Evolutionary conservation across 1,140 invertebrate genomes (phyloP), one percentile per base, ranked within the genome.

Genomic region (Calycopis cecrops): DNA sequence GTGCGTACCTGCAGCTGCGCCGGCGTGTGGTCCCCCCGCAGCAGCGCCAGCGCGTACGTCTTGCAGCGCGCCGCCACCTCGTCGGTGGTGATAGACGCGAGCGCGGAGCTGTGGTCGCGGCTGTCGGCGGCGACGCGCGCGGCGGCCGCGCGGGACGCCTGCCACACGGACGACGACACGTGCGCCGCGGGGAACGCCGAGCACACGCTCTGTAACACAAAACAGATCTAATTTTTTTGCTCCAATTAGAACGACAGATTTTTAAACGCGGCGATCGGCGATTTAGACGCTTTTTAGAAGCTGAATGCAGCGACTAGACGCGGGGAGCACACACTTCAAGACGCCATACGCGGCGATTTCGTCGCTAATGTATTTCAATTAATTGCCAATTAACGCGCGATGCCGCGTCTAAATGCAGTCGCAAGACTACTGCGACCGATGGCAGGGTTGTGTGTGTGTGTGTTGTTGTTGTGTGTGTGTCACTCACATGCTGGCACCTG

Each of bases 101-200:
- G 49, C 12, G 48, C 6, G n/a, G 48, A 47, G 57, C 14, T 44
- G 51, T 62, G 56, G 38, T 55, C 38, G 51, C 73, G 33, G 2
- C 63, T 55, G 18, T 55, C 51, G 11, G 48, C 53, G 4, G 55
- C 47, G 12, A 57, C 57, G 11, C 66, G 55, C 33, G 62, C 59
- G n/a, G 71, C 67, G 16, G 63, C 68, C 21, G 82, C 78, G 6
- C 75, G 60, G 7, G 79, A 52, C 55, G 79, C 82, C 54, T 88
- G 86, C 82, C 83, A 88, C 53, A 86, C 79, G 0, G 79, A 82
- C 62, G 79, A 79, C 34, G 82, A 81, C 55, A 87, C 79, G 72
- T 87, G 84, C 6, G 85, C 77, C 0, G 69, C 21, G 0, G 82
- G 82, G 57, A 88, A 88, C 62, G 75, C 77, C 1, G 60, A 11